phyloP scores from a whole-genome alignment of 2,113 vertebrate species.

The Phyllostomus discolor region DNA sequence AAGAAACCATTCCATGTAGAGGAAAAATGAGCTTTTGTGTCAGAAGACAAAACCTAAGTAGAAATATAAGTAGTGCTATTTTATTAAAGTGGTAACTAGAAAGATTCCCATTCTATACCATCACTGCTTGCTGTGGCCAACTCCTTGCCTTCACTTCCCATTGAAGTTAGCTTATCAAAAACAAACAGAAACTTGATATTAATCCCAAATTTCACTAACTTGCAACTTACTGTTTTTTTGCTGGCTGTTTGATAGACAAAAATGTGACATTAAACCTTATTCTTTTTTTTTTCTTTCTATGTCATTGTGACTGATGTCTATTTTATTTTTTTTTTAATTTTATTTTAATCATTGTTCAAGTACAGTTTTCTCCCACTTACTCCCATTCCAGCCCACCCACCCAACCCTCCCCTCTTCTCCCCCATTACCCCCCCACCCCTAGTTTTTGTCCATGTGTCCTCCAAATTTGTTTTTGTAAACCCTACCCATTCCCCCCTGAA shows the following conservation, averaged over 20 bases:
- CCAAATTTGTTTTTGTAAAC: too few species aligned
- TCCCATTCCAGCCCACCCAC: too few species aligned
- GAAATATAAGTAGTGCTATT: background rate
- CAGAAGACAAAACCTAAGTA: background rate
- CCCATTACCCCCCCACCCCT: too few species aligned
- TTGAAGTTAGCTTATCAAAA: conserved; percentile 40
- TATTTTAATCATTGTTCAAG: too few species aligned
- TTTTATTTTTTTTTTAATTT: too few species aligned
- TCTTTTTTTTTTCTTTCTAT: too few species aligned
- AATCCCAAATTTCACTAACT: conserved; percentile 41
- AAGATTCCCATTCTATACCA: background rate
- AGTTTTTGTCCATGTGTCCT: too few species aligned
- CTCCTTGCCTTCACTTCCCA: conserved; percentile 7
- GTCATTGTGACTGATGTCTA: too few species aligned
- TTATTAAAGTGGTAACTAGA: background rate
- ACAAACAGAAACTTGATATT: conserved; percentile 56
- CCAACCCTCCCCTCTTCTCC: too few species aligned
- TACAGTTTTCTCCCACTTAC: too few species aligned
- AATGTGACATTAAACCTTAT: conserved; percentile 61
- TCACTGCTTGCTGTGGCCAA: conserved; percentile 5
- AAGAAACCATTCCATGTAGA: background rate
- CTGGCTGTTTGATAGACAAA: conserved; percentile 56
- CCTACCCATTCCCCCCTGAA: too few species aligned
- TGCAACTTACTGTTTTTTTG: conserved; percentile 41
- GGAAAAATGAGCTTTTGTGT: background rate